These are phyloP conservation scores for Holothuria glaberrima DNA, from an alignment of 35 echinoderm and acorn worm genomes.

Conservation along the genomic window DNA sequence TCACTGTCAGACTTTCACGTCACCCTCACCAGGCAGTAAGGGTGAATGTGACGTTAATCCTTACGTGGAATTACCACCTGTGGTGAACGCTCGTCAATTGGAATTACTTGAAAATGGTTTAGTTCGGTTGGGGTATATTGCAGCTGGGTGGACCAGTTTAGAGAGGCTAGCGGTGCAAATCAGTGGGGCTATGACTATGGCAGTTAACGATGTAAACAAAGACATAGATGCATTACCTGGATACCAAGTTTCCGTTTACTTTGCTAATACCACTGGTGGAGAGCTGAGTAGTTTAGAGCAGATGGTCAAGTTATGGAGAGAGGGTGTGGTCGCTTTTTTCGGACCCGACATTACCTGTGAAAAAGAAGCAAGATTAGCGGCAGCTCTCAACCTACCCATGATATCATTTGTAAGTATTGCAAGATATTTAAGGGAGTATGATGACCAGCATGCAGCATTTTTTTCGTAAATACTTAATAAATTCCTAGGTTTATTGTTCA, in stretches of 20 bases:
- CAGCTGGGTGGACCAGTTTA: not conserved
- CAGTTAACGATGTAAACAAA: constrained; percentile 74
- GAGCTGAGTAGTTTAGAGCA: constrained; percentile 65
- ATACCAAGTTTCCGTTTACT: constrained; percentile 64
- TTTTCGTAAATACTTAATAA: too few relatives aligned
- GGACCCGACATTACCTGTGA: constrained; percentile 81
- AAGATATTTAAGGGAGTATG: not conserved
- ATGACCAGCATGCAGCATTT: too few relatives aligned
- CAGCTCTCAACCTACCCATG: constrained; percentile 89
- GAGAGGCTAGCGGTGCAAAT: constrained; percentile 53
- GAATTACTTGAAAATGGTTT: constrained; percentile 19
- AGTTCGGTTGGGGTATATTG: constrained; percentile 49
- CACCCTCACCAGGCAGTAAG: too few relatives aligned
- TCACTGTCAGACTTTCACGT: too few relatives aligned
- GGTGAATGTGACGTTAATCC: not conserved
- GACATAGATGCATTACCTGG: constrained; percentile 57
- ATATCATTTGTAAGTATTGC: constrained; percentile 90
- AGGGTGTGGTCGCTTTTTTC: constrained; percentile 83
- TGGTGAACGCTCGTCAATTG: constrained; percentile 17
- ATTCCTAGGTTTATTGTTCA: too few relatives aligned
- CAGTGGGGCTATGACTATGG: constrained; percentile 87
- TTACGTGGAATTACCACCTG: constrained; percentile 25
- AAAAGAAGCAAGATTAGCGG: constrained; percentile 80
- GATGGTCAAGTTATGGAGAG: constrained; percentile 66
- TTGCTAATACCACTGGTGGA: constrained; percentile 50